A percentile compares a stretch with the other conserved stretches of the same genome.
Evolutionary conservation across 2,797 vertebrate genomes (phyloP).

Genomic region (Leucoraja ocellata): DNA sequence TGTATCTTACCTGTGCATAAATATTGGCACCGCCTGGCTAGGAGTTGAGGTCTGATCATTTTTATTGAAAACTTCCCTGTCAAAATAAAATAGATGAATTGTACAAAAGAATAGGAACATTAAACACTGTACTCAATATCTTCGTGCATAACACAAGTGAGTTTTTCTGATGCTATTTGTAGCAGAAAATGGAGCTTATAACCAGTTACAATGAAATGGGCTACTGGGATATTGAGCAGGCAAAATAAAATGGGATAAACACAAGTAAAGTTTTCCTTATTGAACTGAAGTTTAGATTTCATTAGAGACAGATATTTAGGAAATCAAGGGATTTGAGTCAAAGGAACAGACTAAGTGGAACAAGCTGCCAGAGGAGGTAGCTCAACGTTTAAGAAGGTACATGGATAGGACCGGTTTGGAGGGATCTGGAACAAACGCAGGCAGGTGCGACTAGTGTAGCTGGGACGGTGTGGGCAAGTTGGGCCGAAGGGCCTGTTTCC

Average conservation of each 20-base stretch:
- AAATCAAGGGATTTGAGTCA: no score
- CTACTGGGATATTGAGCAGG: not conserved
- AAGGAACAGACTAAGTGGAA: no score
- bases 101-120: not conserved
- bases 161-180: not conserved
- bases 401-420: no score
- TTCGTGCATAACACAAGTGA: not conserved
- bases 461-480: no score
- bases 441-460: no score
- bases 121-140: not conserved
- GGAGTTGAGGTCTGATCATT: conserved; percentile 41
- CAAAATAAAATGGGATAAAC: not conserved
- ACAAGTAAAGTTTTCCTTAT: not conserved
- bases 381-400: no score
- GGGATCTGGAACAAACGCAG: no score
- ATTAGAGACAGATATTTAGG: not conserved
- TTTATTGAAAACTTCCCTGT: conserved; percentile 28
- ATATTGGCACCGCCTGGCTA: conserved; percentile 45
- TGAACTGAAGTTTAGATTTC: not conserved
- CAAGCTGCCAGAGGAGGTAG: no score
- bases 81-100: not conserved
- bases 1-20: conserved; percentile 47
- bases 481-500: no score
- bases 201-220: not conserved
- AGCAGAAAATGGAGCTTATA: not conserved